Conservation (phyloP, 2,888 invertebrate species). For the Ariolimax columbianus region DNA sequence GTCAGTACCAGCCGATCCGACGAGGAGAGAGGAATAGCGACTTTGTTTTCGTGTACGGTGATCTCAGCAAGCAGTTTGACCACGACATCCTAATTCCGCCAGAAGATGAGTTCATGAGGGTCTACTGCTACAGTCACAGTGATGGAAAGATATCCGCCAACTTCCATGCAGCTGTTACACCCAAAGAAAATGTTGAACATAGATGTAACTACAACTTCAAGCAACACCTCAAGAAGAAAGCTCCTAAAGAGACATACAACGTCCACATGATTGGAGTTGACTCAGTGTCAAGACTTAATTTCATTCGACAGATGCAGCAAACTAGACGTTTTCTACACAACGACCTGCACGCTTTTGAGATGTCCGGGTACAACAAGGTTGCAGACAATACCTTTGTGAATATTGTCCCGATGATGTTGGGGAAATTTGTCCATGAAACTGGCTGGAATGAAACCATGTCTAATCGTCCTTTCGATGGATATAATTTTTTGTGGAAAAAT, state of each 20-base stretch:
- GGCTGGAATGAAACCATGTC: slow-evolving; percentile 60
- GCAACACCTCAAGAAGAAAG: slow-evolving; percentile 52
- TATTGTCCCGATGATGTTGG: slow-evolving; percentile 86
- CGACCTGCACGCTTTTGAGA: slow-evolving; percentile 85
- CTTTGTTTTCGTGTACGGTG: slow-evolving; percentile 58
- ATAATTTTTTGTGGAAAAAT: slow-evolving; percentile 91
- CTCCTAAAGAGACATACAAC: slow-evolving; percentile 80
- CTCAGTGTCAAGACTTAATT: slow-evolving; percentile 90
- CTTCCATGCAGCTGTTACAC: slow-evolving; percentile 71
- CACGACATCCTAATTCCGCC: slow-evolving; percentile 58
- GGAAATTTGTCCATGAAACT: slow-evolving; percentile 59
- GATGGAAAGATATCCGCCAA: slow-evolving; percentile 68
- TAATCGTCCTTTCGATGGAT: slow-evolving; percentile 62
- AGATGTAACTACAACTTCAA: slow-evolving; percentile 49
- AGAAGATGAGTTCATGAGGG: slow-evolving; percentile 70
- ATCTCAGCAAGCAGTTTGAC: slow-evolving; percentile 51
- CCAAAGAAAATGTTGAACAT: slow-evolving; percentile 59
- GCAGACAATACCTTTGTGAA: slow-evolving; percentile 97
- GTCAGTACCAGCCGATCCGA: slow-evolving; percentile 68
- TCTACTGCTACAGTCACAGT: slow-evolving; percentile 66
- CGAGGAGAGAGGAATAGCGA: slow-evolving; percentile 59
- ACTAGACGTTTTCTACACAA: slow-evolving; percentile 82
- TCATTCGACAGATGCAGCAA: slow-evolving; percentile 89
- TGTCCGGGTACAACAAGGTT: slow-evolving; percentile 94
- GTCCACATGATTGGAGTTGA: slow-evolving; percentile 91